Percentiles rank a stretch among this genome's conserved stretches.
These are phyloP conservation scores for Myotis davidii DNA, from an alignment of 2,113 vertebrate genomes.

Conservation along the genomic window DNA sequence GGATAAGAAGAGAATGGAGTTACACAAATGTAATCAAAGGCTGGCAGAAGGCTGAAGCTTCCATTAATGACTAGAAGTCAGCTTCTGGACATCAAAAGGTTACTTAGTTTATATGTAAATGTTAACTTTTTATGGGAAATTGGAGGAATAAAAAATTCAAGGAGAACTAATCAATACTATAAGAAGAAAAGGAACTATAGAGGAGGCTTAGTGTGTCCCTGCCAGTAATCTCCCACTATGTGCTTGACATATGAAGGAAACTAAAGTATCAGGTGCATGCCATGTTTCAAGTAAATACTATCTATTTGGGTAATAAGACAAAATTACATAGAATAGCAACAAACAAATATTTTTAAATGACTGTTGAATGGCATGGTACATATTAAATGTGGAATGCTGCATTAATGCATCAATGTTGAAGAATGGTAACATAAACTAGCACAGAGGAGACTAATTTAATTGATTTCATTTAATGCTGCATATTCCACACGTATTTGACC, in stretches of 20 bases:
- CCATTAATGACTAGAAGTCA: constrained; percentile 17
- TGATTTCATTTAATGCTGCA: neutral
- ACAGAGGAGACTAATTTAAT: neutral
- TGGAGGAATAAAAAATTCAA: neutral
- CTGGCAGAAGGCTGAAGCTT: neutral
- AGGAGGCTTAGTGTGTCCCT: neutral
- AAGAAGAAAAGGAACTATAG: neutral
- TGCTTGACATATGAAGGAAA: neutral
- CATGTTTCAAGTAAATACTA: neutral
- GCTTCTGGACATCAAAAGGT: neutral
- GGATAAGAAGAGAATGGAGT: constrained; percentile 16
- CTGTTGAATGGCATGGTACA: neutral
- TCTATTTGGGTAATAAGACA: neutral
- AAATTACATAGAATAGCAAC: neutral
- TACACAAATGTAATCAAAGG: constrained; percentile 53
- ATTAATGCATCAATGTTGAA: neutral
- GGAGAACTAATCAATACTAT: neutral
- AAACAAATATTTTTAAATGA: neutral
- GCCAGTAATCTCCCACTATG: neutral
- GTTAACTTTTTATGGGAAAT: neutral
- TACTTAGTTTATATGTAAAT: constrained; percentile 56
- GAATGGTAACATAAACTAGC: neutral
- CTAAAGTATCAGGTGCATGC: neutral
- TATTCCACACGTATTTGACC: neutral
- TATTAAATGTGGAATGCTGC: neutral